Percentiles rank a stretch among this genome's conserved stretches.
These are phyloP conservation scores for Eupeodes latifasciatus DNA, from an alignment of 2,888 invertebrate species.

Conservation along the genomic window DNA sequence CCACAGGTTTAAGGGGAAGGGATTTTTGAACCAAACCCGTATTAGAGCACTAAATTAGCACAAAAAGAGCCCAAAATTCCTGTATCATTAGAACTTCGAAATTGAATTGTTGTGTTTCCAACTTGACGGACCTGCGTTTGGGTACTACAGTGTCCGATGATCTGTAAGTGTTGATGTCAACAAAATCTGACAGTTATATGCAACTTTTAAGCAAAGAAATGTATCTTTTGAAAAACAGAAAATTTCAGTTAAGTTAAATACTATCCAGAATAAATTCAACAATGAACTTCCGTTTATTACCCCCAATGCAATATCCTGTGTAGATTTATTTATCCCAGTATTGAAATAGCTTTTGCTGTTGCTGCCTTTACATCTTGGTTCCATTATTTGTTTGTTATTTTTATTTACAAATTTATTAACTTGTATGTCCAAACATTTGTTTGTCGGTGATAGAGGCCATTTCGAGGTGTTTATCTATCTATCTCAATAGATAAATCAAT, in stretches of 20 bases:
- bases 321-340: neutral
- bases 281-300: neutral
- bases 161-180: too few species aligned
- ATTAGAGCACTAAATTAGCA: too few species aligned
- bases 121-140: too few species aligned
- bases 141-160: too few species aligned
- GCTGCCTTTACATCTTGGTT: neutral
- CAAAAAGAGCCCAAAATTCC: too few species aligned
- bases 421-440: slow-evolving; percentile 27
- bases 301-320: neutral
- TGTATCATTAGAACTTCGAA: too few species aligned
- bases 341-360: neutral
- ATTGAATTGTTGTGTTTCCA: too few species aligned
- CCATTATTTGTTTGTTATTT: slow-evolving; percentile 35
- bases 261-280: neutral
- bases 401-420: slow-evolving; percentile 52
- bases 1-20: too few species aligned
- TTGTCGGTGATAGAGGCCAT: neutral
- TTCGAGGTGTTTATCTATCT: slow-evolving; percentile 39
- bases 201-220: too few species aligned
- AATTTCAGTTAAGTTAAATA: neutral
- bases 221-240: neutral
- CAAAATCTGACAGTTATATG: too few species aligned
- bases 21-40: too few species aligned
- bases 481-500: slow-evolving; percentile 56